Conservation (phyloP, 2,888 invertebrate species). For the Cryptocephalus primarius region DNA sequence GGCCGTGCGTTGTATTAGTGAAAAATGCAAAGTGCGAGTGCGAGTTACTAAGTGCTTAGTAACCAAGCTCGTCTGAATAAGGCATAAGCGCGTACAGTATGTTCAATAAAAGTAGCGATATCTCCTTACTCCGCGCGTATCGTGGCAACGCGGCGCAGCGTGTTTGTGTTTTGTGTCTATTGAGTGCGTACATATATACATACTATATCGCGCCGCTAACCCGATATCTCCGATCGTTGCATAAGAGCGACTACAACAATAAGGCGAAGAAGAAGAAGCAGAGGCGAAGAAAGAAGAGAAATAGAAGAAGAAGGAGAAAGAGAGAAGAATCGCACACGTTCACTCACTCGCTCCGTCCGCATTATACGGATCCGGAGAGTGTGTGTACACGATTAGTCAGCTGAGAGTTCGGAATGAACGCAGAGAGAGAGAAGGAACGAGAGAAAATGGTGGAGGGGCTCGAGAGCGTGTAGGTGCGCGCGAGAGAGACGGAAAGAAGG, state of each 20-base stretch:
- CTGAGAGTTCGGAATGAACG: constrained; percentile 4
- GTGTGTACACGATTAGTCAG: constrained; percentile 9
- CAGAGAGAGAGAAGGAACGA: constrained; percentile 4
- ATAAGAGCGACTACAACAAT: constrained; percentile 11
- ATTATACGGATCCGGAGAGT: neutral
- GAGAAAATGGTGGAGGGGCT: constrained; percentile 5
- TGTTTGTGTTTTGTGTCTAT: constrained; percentile 2
- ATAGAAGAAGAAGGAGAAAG: constrained; percentile 1
- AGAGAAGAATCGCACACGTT: constrained; percentile 2
- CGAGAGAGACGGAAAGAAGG: constrained; percentile 5
- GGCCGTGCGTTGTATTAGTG: no score
- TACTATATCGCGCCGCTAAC: no score
- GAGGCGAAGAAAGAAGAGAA: constrained; percentile 1
- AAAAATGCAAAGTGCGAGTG: no score
- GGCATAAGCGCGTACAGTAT: no score
- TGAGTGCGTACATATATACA: no score
- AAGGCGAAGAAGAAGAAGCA: constrained; percentile 6
- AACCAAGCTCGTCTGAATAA: no score
- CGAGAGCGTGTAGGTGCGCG: constrained; percentile 1
- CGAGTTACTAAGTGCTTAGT: no score
- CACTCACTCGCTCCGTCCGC: no score
- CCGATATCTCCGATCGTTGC: constrained; percentile 12
- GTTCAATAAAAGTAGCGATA: no score
- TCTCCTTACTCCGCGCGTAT: neutral
- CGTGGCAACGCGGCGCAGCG: constrained; percentile 6